Evolutionary conservation across 1,140 invertebrate genomes (phyloP).

Genomic region (Zaprionus africanus): DNA sequence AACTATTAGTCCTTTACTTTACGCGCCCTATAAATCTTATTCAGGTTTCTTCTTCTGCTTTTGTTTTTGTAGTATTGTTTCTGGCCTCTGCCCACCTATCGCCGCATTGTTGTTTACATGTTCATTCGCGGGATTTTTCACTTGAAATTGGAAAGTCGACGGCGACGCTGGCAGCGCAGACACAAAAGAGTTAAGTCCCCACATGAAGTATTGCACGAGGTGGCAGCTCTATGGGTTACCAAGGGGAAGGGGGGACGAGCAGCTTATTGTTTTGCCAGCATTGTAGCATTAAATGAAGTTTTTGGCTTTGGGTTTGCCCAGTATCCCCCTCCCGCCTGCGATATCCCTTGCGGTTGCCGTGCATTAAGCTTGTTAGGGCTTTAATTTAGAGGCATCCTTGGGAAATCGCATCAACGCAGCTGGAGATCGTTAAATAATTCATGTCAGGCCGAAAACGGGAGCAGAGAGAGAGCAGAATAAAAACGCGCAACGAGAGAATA

Average conservation of each 20-base stretch:
- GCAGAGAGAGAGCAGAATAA: slow-evolving; percentile 8
- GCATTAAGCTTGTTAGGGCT: slow-evolving; percentile 77
- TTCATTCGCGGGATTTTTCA: slow-evolving; percentile 81
- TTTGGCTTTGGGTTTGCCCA: slow-evolving; percentile 26
- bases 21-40: slow-evolving; percentile 20
- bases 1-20: not conserved
- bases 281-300: slow-evolving; percentile 75
- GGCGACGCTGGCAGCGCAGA: slow-evolving; percentile 46
- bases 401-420: slow-evolving; percentile 77
- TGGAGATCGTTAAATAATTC: slow-evolving; percentile 81
- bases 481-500: slow-evolving; percentile 1
- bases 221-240: slow-evolving; percentile 1
- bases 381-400: slow-evolving; percentile 73
- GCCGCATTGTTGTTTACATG: slow-evolving; percentile 74
- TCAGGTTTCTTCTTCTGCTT: slow-evolving; percentile 21
- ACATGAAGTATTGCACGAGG: slow-evolving; percentile 27
- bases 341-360: slow-evolving; percentile 54
- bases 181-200: slow-evolving; percentile 69
- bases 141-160: slow-evolving; percentile 80
- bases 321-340: slow-evolving; percentile 11
- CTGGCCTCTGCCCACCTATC: slow-evolving; percentile 61
- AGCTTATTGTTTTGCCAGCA: slow-evolving; percentile 67
- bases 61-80: slow-evolving; percentile 17
- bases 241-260: not conserved
- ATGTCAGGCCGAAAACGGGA: slow-evolving; percentile 61